Percentiles rank a stretch among this genome's conserved stretches.
phyloP scores from a whole-genome alignment of 2,797 vertebrate species.

The Paedocypris micromegethes region DNA sequence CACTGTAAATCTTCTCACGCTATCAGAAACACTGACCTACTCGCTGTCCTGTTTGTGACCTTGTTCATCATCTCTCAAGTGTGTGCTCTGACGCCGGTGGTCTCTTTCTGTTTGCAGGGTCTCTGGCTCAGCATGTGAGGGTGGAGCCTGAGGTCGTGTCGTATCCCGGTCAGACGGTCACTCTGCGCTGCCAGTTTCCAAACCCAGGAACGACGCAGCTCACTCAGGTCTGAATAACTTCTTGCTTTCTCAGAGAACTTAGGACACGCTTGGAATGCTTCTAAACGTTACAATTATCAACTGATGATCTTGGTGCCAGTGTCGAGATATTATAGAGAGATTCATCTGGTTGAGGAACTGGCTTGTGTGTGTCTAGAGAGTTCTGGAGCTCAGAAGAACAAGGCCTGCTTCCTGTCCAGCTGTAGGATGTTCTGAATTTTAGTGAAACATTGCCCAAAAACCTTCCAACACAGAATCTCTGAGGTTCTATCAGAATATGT shows the following conservation, averaged over 20 bases:
- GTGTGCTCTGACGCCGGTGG: background rate
- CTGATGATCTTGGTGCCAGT: too few relatives aligned
- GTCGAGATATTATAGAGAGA: too few relatives aligned
- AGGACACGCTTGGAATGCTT: background rate
- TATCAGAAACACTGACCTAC: constrained; percentile 36
- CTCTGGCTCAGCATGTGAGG: constrained; percentile 66
- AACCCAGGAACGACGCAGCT: constrained; percentile 59
- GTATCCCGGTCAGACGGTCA: constrained; percentile 68
- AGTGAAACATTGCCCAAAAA: too few relatives aligned
- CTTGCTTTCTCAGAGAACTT: background rate
- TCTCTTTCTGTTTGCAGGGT: constrained; percentile 49
- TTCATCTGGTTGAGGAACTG: too few relatives aligned
- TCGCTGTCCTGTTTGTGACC: constrained; percentile 31
- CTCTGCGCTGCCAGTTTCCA: constrained; percentile 71
- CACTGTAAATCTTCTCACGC: constrained; percentile 28
- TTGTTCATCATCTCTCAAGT: constrained; percentile 33
- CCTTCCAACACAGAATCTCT: too few relatives aligned
- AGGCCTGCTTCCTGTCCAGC: too few relatives aligned
- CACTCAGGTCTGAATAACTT: constrained; percentile 66
- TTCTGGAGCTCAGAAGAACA: too few relatives aligned
- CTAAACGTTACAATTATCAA: too few relatives aligned
- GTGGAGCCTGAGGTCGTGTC: constrained; percentile 73
- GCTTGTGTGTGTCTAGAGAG: too few relatives aligned
- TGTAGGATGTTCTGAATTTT: too few relatives aligned
- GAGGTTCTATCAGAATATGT: too few relatives aligned